These are phyloP conservation scores for Vipera ursinii DNA, from an alignment of 2,797 vertebrate genomes.

Conservation along the genomic window DNA sequence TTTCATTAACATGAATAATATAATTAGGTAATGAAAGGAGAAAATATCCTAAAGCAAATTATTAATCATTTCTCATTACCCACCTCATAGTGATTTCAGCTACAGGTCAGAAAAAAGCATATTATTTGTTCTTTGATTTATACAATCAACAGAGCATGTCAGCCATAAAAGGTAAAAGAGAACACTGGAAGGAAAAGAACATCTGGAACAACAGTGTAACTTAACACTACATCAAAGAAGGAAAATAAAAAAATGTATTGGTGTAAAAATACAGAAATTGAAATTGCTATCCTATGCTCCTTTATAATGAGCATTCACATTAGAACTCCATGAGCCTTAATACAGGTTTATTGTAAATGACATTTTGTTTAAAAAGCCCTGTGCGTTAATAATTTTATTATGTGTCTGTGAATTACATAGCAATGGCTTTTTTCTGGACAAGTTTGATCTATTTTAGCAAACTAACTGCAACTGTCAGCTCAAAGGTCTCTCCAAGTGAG, in stretches of 20 bases:
- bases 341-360: neutral
- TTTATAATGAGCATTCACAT: neutral
- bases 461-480: neutral
- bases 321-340: neutral
- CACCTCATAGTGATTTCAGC: neutral
- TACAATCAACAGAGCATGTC: neutral
- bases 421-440: neutral
- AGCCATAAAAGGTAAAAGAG: neutral
- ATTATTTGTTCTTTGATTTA: neutral
- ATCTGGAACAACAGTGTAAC: conserved; percentile 8
- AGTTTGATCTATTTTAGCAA: neutral
- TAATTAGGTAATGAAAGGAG: neutral
- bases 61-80: neutral
- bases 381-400: neutral
- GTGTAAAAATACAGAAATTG: neutral
- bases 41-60: neutral
- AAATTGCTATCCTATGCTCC: neutral
- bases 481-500: no score
- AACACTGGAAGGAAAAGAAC: neutral
- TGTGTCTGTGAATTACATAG: neutral
- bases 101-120: neutral
- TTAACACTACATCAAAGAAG: conserved; percentile 1
- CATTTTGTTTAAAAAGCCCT: neutral
- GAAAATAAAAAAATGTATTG: neutral
- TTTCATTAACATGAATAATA: neutral